Conservation (phyloP, 2,797 vertebrate genomes). For the Etheostoma nigrum region DNA sequence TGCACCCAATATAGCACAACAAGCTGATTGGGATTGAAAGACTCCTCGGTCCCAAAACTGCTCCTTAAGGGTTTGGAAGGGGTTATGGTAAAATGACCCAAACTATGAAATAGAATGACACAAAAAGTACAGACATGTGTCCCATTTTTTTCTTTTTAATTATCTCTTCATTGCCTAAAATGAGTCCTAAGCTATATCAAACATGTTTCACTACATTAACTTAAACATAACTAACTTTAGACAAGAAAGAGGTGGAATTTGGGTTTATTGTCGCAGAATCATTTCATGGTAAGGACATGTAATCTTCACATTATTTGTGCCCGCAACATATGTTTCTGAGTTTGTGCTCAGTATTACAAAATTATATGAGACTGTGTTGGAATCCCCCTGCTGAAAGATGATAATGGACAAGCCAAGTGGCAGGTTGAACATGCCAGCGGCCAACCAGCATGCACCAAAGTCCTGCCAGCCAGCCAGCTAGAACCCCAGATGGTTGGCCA, state of each 20-base stretch:
- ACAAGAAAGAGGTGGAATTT: neutral
- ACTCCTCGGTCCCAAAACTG: neutral
- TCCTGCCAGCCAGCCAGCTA: slow-evolving; percentile 55
- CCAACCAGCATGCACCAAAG: slow-evolving; percentile 65
- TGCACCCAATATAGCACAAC: neutral
- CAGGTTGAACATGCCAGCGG: slow-evolving; percentile 62
- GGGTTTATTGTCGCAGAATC: neutral
- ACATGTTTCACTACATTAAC: neutral
- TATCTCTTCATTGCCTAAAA: neutral
- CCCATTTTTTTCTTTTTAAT: neutral
- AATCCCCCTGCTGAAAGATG: slow-evolving; percentile 50
- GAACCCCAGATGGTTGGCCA: slow-evolving; percentile 66
- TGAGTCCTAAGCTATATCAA: neutral
- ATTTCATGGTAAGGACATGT: neutral
- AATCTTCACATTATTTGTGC: slow-evolving; percentile 25
- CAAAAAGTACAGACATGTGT: neutral
- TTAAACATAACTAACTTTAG: neutral
- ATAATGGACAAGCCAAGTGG: slow-evolving; percentile 57
- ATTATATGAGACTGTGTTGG: slow-evolving; percentile 50
- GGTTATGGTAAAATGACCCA: neutral
- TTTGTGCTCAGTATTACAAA: slow-evolving; percentile 33
- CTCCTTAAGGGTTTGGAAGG: neutral
- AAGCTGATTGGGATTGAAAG: neutral
- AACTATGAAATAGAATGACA: neutral
- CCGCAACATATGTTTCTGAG: slow-evolving; percentile 25